phyloP scores from a whole-genome alignment of 2,888 invertebrate genomes.

The Platerodrilus igneus region DNA sequence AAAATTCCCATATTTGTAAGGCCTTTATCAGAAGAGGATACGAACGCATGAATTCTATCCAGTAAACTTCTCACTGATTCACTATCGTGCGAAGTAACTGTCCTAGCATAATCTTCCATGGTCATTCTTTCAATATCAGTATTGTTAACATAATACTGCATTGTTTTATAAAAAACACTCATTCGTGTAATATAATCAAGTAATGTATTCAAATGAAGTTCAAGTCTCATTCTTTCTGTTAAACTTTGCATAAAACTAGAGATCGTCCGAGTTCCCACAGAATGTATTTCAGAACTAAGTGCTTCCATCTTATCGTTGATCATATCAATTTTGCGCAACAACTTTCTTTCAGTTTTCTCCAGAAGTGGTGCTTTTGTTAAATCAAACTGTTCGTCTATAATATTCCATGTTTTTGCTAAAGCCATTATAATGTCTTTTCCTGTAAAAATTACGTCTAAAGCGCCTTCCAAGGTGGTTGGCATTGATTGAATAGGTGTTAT shows the following conservation, averaged over 20 bases:
- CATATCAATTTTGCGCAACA: conserved; percentile 52
- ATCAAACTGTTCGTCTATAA: conserved; percentile 56
- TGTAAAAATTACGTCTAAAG: conserved; percentile 57
- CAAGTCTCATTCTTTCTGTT: conserved; percentile 52
- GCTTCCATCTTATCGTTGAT: conserved; percentile 44
- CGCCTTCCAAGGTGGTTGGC: conserved; percentile 45
- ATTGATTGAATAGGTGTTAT: background rate
- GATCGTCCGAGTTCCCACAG: conserved; percentile 29
- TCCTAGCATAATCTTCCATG: conserved; percentile 64
- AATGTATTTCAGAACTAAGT: conserved; percentile 34
- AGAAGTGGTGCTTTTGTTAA: conserved; percentile 52
- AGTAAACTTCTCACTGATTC: conserved; percentile 61
- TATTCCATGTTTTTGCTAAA: conserved; percentile 60
- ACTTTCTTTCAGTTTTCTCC: conserved; percentile 57
- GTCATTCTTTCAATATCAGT: conserved; percentile 60
- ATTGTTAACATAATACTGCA: conserved; percentile 55
- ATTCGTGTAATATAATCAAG: conserved; percentile 57
- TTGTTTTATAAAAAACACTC: conserved; percentile 55
- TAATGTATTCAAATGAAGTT: conserved; percentile 59
- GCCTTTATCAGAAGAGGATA: conserved; percentile 52
- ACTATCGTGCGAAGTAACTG: conserved; percentile 63
- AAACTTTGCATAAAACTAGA: conserved; percentile 36
- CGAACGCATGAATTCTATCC: conserved; percentile 60
- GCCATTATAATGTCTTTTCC: conserved; percentile 59
- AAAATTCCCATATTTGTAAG: conserved; percentile 34